Conservation (phyloP, 2,113 vertebrate species). For the Ctenomys sociabilis region DNA sequence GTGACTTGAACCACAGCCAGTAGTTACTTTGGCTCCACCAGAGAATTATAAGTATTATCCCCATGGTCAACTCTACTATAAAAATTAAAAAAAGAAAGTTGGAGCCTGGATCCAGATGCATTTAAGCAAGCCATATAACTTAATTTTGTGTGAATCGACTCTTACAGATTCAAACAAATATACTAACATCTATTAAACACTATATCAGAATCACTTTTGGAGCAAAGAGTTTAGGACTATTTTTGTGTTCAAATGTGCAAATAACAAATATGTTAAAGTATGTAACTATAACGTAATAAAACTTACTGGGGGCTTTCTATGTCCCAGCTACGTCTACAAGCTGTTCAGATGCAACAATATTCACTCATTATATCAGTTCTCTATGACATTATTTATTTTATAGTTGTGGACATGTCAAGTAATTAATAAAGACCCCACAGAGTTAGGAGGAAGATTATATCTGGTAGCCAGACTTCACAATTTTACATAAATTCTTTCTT, state of each 20-base stretch:
- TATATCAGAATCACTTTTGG: not conserved
- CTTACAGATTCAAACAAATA: not conserved
- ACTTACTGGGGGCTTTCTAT: not conserved
- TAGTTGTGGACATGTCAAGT: not conserved
- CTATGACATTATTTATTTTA: not conserved
- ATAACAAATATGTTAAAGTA: not conserved
- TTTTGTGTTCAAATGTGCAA: not conserved
- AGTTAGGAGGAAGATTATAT: not conserved
- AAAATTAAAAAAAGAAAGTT: constrained; percentile 17
- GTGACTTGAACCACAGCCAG: constrained; percentile 43
- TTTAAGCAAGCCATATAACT: not conserved
- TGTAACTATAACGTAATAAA: not conserved
- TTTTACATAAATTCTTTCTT: not conserved
- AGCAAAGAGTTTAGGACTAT: not conserved
- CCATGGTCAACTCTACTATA: not conserved
- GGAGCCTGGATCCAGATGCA: not conserved
- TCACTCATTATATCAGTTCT: not conserved
- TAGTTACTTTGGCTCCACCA: constrained; percentile 57
- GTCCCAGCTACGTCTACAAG: not conserved
- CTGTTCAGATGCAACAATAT: not conserved
- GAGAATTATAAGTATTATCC: constrained; percentile 8
- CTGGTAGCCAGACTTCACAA: not conserved
- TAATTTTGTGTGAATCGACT: not conserved
- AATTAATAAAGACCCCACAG: not conserved
- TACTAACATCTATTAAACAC: not conserved